Evolutionary conservation across 2,113 vertebrate genomes (phyloP).

Genomic region (Rhynchomys soricoides): DNA sequence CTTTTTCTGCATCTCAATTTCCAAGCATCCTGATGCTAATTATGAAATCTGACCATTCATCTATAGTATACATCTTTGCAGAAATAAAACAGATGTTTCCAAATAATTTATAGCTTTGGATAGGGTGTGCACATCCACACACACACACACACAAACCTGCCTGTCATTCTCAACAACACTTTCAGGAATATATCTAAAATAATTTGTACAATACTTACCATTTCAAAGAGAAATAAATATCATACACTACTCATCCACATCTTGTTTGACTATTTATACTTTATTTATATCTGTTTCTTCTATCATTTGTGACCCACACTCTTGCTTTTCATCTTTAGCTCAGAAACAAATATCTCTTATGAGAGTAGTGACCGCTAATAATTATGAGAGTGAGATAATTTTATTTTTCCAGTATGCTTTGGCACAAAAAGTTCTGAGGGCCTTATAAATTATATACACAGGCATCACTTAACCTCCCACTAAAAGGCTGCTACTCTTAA

Average conservation of each 20-base stretch:
- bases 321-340: slow-evolving; percentile 34
- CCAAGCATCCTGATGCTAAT: background rate
- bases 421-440: slow-evolving; percentile 61
- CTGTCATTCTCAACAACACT: background rate
- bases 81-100: slow-evolving; percentile 45
- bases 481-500: slow-evolving; percentile 71
- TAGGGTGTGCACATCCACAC: background rate
- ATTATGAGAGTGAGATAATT: slow-evolving; percentile 69
- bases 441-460: slow-evolving; percentile 79
- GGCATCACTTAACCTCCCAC: slow-evolving; percentile 69
- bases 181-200: background rate
- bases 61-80: background rate
- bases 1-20: slow-evolving; percentile 37
- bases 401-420: slow-evolving; percentile 70
- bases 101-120: slow-evolving; percentile 48
- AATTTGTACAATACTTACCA: background rate
- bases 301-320: slow-evolving; percentile 9
- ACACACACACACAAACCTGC: background rate
- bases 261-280: background rate
- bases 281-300: slow-evolving; percentile 7
- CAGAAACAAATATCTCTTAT: slow-evolving; percentile 34
- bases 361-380: slow-evolving; percentile 46
- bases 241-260: background rate
- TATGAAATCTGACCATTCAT: background rate
- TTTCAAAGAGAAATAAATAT: slow-evolving; percentile 12